Evolutionary conservation across 1,140 invertebrate genomes (phyloP), one percentile per base, ranked within the genome.

Genomic region (Ectropis grisescens): DNA sequence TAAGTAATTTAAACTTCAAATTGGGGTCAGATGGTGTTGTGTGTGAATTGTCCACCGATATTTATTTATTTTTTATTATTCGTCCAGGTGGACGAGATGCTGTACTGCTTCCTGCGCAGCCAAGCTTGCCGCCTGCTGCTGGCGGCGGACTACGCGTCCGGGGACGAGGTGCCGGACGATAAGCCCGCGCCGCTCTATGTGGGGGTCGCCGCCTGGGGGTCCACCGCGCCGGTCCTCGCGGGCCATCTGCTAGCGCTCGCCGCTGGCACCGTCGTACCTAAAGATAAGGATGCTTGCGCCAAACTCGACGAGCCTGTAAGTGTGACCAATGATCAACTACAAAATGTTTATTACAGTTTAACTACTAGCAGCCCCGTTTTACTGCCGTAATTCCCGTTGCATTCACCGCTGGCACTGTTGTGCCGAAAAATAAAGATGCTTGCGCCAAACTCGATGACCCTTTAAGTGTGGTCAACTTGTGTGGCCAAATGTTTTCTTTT

Each of bases 101-200:
- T 96, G 2, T 83, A 90, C 50, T 97, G 94, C 60, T 96, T 93
- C 65, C 57, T 96, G 28, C 66, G 85, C 11, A 89, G 86, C 36
- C 84, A 89, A 0, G 86, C 89, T 29, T 97, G 94, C 64, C 75
- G 83, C 1, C 49, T 93, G 2, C 89, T 94, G 28, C 68, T 72
- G 24, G 86, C 87, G 13, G 75, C 87, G 1, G 84, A 86, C 0
- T 68, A 79, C 47, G 82, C 75, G 2, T 16, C 55, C 58, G 36
- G 28, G 41, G 41, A 35, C 11, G 30, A 28, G 33, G 13, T 22
- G 11, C 46, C 30, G n/a, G 47, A 48, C 9, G 13, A 16, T 13
- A 19, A 44, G 26, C 35, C 43, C 2, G 31, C 47, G 16, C 11
- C 84, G 6, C 53, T 89, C 7, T 90, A 90, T 47, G 84, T 89